Percentiles rank a stretch among this genome's conserved stretches.
Evolutionary conservation across 2,113 vertebrate species (phyloP).

Genomic region (Forbesichthys agassizii): DNA sequence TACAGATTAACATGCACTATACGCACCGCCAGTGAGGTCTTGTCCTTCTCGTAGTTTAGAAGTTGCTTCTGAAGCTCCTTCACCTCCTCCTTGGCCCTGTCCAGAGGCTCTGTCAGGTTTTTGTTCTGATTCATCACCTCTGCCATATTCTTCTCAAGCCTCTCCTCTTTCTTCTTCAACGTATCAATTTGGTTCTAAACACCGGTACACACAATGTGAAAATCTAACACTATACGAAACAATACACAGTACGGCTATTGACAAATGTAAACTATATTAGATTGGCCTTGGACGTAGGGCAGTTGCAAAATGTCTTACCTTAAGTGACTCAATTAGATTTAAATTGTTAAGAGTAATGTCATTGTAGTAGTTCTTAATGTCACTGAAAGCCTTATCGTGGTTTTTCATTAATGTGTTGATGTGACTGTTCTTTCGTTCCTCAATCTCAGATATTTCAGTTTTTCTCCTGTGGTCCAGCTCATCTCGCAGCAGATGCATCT

Average conservation of each 20-base stretch:
- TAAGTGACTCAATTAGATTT: slow-evolving; percentile 76
- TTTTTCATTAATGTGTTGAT: slow-evolving; percentile 77
- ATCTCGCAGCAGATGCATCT: slow-evolving; percentile 75
- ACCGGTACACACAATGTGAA: neutral
- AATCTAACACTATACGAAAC: neutral
- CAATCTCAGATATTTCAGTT: slow-evolving; percentile 78
- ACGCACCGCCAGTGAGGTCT: slow-evolving; percentile 77
- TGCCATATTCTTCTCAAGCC: slow-evolving; percentile 73
- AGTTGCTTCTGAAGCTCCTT: slow-evolving; percentile 73
- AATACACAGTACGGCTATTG: neutral
- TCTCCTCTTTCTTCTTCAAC: slow-evolving; percentile 72
- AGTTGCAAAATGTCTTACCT: slow-evolving; percentile 72
- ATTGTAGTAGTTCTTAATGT: slow-evolving; percentile 82
- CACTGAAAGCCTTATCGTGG: slow-evolving; percentile 78
- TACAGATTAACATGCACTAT: neutral
- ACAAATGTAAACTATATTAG: neutral
- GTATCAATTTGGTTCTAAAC: slow-evolving; percentile 80
- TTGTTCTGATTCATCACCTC: slow-evolving; percentile 79
- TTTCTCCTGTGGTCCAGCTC: slow-evolving; percentile 83
- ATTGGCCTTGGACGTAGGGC: neutral
- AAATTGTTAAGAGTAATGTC: slow-evolving; percentile 79
- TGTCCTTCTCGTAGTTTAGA: slow-evolving; percentile 68
- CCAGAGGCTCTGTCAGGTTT: slow-evolving; percentile 71
- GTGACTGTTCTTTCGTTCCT: slow-evolving; percentile 84
- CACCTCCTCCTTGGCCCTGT: slow-evolving; percentile 74